These are phyloP conservation scores for Hydrochoerus hydrochaeris DNA, from an alignment of 2,113 vertebrate species.

Conservation along the genomic window DNA sequence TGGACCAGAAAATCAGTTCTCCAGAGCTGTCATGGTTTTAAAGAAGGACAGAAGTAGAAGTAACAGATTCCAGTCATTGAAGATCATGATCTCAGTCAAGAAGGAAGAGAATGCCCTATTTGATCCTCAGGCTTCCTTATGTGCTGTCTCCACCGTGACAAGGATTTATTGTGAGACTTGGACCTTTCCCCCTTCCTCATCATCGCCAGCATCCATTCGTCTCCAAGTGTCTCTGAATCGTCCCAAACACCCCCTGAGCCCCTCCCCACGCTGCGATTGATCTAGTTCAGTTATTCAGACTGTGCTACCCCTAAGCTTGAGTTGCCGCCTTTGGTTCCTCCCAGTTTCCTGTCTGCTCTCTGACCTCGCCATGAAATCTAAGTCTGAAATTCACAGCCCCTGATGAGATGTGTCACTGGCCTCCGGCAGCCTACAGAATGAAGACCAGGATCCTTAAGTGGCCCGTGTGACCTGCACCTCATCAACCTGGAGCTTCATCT, in stretches of 20 bases:
- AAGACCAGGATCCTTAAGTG: not conserved
- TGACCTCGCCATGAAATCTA: not conserved
- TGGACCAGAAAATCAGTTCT: not conserved
- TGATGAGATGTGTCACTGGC: not conserved
- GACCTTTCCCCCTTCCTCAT: not conserved
- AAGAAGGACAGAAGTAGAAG: not conserved
- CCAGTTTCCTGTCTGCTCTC: not conserved
- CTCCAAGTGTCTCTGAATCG: not conserved
- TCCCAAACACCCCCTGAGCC: not conserved
- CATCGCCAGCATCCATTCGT: not conserved
- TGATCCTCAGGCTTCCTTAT: not conserved
- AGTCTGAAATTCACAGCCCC: not conserved
- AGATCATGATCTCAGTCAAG: not conserved
- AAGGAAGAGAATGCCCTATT: not conserved
- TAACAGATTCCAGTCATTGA: not conserved
- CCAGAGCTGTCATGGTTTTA: not conserved
- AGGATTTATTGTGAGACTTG: not conserved
- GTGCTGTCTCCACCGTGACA: not conserved
- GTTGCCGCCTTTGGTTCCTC: not conserved
- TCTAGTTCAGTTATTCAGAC: not conserved
- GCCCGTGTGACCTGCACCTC: not conserved
- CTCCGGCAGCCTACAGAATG: not conserved
- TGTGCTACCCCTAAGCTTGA: not conserved
- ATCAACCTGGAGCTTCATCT: too few relatives aligned
- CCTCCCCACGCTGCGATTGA: accelerated